Conservation (phyloP, 1,140 invertebrate genomes). For the Eumeta japonica region DNA sequence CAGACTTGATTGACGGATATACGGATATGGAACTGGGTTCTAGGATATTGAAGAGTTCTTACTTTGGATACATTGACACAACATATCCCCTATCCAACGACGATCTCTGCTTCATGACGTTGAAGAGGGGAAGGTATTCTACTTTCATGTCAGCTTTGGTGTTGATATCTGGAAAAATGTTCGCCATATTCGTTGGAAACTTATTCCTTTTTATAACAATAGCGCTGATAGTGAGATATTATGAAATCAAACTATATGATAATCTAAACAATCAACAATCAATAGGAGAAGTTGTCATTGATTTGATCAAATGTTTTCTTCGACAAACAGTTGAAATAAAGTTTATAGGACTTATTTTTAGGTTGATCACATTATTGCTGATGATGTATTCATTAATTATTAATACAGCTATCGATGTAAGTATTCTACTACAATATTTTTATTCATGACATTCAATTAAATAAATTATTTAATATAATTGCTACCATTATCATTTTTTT, state of each 20-base stretch:
- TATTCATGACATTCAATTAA: no score
- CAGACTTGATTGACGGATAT: constrained; percentile 41
- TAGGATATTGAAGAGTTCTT: constrained; percentile 38
- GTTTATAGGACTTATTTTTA: constrained; percentile 34
- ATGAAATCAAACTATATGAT: constrained; percentile 25
- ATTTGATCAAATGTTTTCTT: constrained; percentile 42
- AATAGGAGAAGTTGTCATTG: constrained; percentile 22
- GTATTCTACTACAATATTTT: no score
- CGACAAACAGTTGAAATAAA: constrained; percentile 39
- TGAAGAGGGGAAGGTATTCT: constrained; percentile 35
- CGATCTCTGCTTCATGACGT: constrained; percentile 40
- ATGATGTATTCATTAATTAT: constrained; percentile 43
- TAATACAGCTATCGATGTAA: constrained; percentile 45
- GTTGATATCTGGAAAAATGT: constrained; percentile 32
- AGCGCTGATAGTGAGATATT: constrained; percentile 21
- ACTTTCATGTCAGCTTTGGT: constrained; percentile 35
- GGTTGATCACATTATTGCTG: constrained; percentile 27
- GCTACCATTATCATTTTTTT: constrained; percentile 37
- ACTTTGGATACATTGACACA: constrained; percentile 46
- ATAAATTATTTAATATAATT: no score
- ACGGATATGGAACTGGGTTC: constrained; percentile 43
- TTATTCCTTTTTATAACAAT: constrained; percentile 27
- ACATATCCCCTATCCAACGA: constrained; percentile 40
- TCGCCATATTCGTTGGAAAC: constrained; percentile 31
- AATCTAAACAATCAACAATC: constrained; percentile 21